phyloP scores from a whole-genome alignment of 1,140 invertebrate species.

The Solenopsis fugax region DNA sequence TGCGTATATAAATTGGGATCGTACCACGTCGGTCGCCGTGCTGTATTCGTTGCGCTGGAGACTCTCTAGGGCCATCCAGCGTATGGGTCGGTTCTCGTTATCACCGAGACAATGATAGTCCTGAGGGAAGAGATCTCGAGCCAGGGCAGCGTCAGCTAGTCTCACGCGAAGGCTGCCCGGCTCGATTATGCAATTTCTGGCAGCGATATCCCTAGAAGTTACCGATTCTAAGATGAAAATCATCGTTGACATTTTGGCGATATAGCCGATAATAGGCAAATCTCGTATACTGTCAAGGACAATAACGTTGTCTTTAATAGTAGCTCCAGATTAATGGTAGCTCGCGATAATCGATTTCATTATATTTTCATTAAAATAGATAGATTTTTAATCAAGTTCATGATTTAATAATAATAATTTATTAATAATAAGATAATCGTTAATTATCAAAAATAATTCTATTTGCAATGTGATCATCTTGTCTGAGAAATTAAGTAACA shows the following conservation, averaged over 20 bases:
- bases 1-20: slow-evolving; percentile 72
- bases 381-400: neutral
- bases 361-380: neutral
- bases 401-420: neutral
- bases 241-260: slow-evolving; percentile 10
- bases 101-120: slow-evolving; percentile 98
- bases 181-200: slow-evolving; percentile 96
- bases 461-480: neutral
- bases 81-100: slow-evolving; percentile 97
- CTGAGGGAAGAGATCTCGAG: slow-evolving; percentile 96
- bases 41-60: slow-evolving; percentile 93
- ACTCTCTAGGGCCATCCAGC: slow-evolving; percentile 98
- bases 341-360: neutral
- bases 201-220: slow-evolving; percentile 92
- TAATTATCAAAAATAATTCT: neutral
- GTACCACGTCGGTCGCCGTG: slow-evolving; percentile 94
- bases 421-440: neutral
- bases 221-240: slow-evolving; percentile 29
- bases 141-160: slow-evolving; percentile 95
- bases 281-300: neutral
- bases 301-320: neutral
- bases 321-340: neutral
- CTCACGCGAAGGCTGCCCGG: slow-evolving; percentile 90
- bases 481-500: neutral
- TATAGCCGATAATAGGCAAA: neutral